Evolutionary conservation across 1,140 invertebrate genomes (phyloP).

Genomic region (Trichonephila inaurata): DNA sequence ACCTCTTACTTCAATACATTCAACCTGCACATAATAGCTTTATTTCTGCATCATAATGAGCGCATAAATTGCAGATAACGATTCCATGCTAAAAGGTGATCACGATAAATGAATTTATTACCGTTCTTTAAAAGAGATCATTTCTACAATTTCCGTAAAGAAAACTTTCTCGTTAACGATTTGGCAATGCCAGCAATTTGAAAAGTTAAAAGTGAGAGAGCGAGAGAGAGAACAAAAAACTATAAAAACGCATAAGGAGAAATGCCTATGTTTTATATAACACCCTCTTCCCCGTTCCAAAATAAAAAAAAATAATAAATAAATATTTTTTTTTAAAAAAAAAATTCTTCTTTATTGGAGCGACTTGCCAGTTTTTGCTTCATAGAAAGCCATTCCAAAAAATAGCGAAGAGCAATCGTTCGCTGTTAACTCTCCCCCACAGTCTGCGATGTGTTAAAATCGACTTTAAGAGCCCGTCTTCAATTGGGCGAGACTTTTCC

Average conservation of each 20-base stretch:
- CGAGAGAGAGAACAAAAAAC: background rate
- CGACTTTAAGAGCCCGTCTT: constrained; percentile 70
- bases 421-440: background rate
- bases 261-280: background rate
- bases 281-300: background rate
- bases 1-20: constrained; percentile 25
- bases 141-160: constrained; percentile 53
- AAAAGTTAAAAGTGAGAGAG: constrained; percentile 15
- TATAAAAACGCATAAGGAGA: background rate
- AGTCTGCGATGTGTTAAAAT: constrained; percentile 64
- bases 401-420: constrained; percentile 32
- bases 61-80: constrained; percentile 54
- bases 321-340: background rate
- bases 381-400: constrained; percentile 46
- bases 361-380: constrained; percentile 37
- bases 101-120: constrained; percentile 76
- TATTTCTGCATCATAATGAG: constrained; percentile 70
- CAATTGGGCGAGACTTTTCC: constrained; percentile 75
- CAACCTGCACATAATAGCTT: constrained; percentile 64
- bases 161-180: constrained; percentile 69
- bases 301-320: constrained; percentile 7
- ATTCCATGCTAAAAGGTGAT: constrained; percentile 54
- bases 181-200: constrained; percentile 40
- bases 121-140: constrained; percentile 63
- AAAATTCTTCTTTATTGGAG: constrained; percentile 10